Evolutionary conservation across 53 echinoderm and acorn worm genomes (phyloP), one percentile per base, ranked within the genome.

Genomic region (Mesocentrotus franciscanus): DNA sequence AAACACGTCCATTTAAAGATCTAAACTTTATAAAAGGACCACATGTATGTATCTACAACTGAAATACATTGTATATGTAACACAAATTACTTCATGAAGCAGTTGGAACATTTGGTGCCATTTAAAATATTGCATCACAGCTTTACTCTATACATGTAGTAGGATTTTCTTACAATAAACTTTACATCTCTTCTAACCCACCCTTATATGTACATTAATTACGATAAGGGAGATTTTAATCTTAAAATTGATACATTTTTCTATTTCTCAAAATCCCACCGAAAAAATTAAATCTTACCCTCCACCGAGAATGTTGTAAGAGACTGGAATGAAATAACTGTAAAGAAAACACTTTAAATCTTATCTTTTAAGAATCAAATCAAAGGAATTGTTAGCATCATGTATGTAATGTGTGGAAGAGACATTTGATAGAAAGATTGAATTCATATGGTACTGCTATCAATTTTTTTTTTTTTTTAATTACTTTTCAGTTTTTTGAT

Each of bases 311-410:
- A 81, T 62, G 4, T 39, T 36, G 8, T 5, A 20, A 79, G 36
- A 81, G 36, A 81, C 81, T 36, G 16, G 81, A 42, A 81, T 81
- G 81, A 81, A 81, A 78, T 26, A 34, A 72, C 18, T 72, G 72
- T 72, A 14, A 78, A 34, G 33, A 14, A 14, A 34, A 78, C 29
- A 72, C 10, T 27, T 72, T 26, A 27, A 71, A 78, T 78, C 78
- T 35, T 64, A 20, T 8, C 35, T 22, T 22, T 22, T 24, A 74
- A 30, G 32, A 74, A 11, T 30, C 27, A 32, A 74, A 74, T 32
- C 11, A 30, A 74, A 9, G 13, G 29, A 74, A 30, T 29, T 8
- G 10, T 74, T 74, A 27, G 10, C 10, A 2, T 72, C 17, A 72
- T 72, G 72, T 27, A 27, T 10, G 32, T 12, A 74, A 30, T 29